These are phyloP conservation scores for Dynastes tityus DNA, from an alignment of 2,888 invertebrate species.

Conservation along the genomic window DNA sequence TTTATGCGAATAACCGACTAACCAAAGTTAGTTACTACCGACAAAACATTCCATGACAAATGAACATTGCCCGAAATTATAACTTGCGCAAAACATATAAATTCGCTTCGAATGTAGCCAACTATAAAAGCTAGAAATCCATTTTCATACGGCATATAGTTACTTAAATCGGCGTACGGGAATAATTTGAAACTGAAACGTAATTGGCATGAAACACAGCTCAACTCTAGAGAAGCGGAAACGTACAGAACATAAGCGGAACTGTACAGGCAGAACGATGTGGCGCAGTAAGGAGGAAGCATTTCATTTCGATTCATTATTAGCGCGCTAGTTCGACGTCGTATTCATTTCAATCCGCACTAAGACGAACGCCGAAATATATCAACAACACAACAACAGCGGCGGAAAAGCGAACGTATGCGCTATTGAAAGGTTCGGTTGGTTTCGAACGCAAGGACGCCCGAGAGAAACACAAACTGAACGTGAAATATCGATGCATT, in stretches of 20 bases:
- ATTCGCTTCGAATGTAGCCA: background rate
- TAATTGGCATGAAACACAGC: constrained; percentile 17
- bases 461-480: constrained; percentile 6
- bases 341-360: constrained; percentile 5
- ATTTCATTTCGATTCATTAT: constrained; percentile 15
- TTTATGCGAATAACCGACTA: too few relatives aligned
- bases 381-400: background rate
- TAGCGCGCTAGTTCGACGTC: constrained; percentile 18
- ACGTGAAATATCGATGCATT: constrained; percentile 24
- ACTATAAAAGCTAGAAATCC: constrained; percentile 13
- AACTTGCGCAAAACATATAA: background rate
- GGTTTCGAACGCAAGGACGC: background rate
- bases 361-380: background rate
- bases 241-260: background rate
- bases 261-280: background rate
- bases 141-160: constrained; percentile 1
- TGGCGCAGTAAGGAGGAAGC: background rate
- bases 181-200: constrained; percentile 12
- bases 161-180: constrained; percentile 6
- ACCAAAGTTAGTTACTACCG: background rate
- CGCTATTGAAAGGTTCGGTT: background rate
- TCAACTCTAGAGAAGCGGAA: constrained; percentile 1
- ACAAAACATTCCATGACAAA: background rate
- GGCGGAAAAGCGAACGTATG: background rate
- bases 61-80: background rate